Evolutionary conservation across 2,113 vertebrate genomes (phyloP).

Genomic region (Mustelus asterias): DNA sequence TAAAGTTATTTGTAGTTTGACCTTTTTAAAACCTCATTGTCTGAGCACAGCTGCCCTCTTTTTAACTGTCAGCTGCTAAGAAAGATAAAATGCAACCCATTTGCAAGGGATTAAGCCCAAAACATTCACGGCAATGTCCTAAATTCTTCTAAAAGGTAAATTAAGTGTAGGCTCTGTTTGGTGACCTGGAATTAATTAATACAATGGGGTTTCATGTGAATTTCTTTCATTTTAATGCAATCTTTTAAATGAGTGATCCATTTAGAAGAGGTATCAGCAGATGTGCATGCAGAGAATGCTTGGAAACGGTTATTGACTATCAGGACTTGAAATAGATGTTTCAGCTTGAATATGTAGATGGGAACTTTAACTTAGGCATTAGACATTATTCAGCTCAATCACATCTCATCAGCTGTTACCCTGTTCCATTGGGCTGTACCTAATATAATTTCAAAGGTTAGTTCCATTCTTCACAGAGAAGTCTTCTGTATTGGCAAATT

Average conservation of each 20-base stretch:
- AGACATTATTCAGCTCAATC: neutral
- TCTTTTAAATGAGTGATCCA: neutral
- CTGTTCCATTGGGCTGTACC: neutral
- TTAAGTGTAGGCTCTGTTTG: neutral
- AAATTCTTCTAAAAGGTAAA: neutral
- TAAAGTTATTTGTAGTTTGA: neutral
- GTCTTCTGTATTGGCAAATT: neutral
- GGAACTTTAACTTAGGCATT: neutral
- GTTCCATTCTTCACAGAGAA: neutral
- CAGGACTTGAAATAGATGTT: neutral
- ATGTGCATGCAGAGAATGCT: neutral
- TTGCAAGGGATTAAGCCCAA: neutral
- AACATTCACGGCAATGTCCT: neutral
- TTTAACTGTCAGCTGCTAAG: neutral
- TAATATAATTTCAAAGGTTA: neutral
- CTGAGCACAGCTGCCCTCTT: neutral
- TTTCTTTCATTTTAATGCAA: neutral
- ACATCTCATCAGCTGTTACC: neutral
- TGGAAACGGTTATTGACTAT: neutral
- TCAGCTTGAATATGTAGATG: neutral
- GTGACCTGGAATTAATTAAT: neutral
- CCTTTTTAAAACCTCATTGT: constrained; percentile 5
- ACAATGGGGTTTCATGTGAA: neutral
- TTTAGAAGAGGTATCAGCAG: neutral
- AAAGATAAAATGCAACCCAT: neutral